Evolutionary conservation across 2,888 invertebrate genomes (phyloP), one percentile per base, ranked within the genome.

Genomic region (Linnaemya tessellans): DNA sequence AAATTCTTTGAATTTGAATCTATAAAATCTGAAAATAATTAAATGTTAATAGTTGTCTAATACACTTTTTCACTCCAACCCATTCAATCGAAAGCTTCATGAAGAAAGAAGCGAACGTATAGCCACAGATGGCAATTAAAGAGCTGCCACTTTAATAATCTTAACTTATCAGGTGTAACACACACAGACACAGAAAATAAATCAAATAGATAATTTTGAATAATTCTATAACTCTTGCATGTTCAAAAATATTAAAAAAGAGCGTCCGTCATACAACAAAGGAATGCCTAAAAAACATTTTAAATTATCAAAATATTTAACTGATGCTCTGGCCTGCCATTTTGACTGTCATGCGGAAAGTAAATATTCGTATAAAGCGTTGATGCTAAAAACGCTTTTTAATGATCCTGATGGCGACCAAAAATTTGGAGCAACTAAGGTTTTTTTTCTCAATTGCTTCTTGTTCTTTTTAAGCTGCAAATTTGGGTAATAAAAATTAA

Each of bases 221-320:
- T 22, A 18, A 41, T 35, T 64, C 35, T 30, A 41, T 30, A 35
- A 15, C 30, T 18, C 3, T 30, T 30, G 49, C 38, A 10, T 22
- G 22, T 11, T 7, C 15, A 43, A n/a, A 58, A 41, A 43, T 70
- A 71, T 56, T 41, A 15, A 41, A 56, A 56, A 41, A 58, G 25
- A 43, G 13, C 64, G 22, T 13, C 20, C 18, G 13, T 38, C 70
- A 70, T 41, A n/a, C 41, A 56, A 68, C 38, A 22, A 41, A 71
- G 41, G 22, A 51, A 11, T 10, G 13, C 43, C 9, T 4, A 62
- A 18, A 54, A 78, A 68, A 68, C 13, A 8, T 65, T 73, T 70
- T 54, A 46, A 81, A 81, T 70, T 35, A 54, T 81, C 51, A 30
- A 73, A 78, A 79, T 65, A 51, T 67, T 67, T 11, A 73, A 65